phyloP scores from a whole-genome alignment of 35 echinoderm and acorn worm species.

The Holothuria glaberrima region DNA sequence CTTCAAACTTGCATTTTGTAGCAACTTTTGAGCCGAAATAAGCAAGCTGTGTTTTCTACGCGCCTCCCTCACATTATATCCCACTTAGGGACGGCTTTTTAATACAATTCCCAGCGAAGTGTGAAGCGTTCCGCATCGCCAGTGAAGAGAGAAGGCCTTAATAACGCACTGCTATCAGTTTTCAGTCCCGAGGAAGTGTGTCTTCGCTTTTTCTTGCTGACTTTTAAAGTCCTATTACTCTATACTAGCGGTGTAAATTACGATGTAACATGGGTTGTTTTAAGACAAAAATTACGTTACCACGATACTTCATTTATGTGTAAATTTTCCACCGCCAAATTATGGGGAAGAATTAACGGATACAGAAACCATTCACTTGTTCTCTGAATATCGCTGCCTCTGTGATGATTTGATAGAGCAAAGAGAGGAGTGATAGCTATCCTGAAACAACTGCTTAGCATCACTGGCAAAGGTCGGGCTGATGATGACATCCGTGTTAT shows the following conservation, averaged over 20 bases:
- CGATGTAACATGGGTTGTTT: slow-evolving; percentile 53
- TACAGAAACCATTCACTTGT: neutral
- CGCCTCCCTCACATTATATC: slow-evolving; percentile 54
- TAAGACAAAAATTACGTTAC: slow-evolving; percentile 31
- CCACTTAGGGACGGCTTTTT: slow-evolving; percentile 54
- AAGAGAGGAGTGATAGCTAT: neutral
- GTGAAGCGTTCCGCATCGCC: slow-evolving; percentile 47
- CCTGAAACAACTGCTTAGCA: slow-evolving; percentile 18
- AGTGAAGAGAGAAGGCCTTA: slow-evolving; percentile 33
- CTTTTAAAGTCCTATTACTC: slow-evolving; percentile 60
- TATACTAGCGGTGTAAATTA: slow-evolving; percentile 53
- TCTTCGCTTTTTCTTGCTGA: slow-evolving; percentile 18
- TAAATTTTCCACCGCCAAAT: slow-evolving; percentile 46
- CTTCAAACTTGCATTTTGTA: slow-evolving; percentile 15
- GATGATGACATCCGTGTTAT: slow-evolving; percentile 43
- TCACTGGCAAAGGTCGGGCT: slow-evolving; percentile 32
- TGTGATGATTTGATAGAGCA: too few relatives aligned
- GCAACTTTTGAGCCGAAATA: slow-evolving; percentile 28
- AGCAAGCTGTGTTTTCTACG: slow-evolving; percentile 47
- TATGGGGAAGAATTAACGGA: neutral
- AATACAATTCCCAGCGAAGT: slow-evolving; percentile 61
- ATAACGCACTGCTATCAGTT: slow-evolving; percentile 55
- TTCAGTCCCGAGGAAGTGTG: slow-evolving; percentile 30
- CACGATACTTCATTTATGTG: slow-evolving; percentile 49
- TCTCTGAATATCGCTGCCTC: neutral